Conservation (phyloP, 2,797 vertebrate species). For the Pristis pectinata region DNA sequence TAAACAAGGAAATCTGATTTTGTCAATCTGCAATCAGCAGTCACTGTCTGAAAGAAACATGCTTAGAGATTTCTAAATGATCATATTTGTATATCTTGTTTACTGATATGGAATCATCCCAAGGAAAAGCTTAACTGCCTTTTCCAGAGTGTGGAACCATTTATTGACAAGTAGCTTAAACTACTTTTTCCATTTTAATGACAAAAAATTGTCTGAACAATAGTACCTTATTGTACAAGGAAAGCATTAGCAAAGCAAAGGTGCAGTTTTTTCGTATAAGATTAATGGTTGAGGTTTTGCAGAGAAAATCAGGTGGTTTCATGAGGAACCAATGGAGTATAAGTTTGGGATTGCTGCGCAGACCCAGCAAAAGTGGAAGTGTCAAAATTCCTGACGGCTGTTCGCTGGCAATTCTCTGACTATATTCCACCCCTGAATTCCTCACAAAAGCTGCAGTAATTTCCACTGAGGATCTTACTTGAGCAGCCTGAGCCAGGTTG, state of each 20-base stretch:
- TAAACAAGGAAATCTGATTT: background rate
- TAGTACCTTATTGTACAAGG: background rate
- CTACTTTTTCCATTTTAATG: background rate
- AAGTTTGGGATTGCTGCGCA: too few species aligned
- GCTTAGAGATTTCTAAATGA: background rate
- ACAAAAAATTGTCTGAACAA: background rate
- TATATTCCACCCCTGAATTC: too few species aligned
- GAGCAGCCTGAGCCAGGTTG: too few species aligned
- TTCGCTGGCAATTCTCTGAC: too few species aligned
- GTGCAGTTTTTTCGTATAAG: too few species aligned
- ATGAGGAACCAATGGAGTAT: too few species aligned
- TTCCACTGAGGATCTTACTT: too few species aligned
- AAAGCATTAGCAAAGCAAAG: background rate
- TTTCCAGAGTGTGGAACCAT: background rate
- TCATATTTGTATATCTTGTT: background rate
- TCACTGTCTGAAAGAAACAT: background rate
- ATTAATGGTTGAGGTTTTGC: too few species aligned
- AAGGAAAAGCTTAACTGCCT: background rate
- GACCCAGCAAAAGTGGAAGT: too few species aligned
- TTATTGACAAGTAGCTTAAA: background rate
- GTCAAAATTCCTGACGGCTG: too few species aligned
- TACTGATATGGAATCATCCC: background rate
- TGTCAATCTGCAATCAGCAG: background rate
- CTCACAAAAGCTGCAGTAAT: too few species aligned
- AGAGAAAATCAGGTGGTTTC: too few species aligned